Conservation (phyloP, 2,888 invertebrate genomes). For the Polyploca ridens region DNA sequence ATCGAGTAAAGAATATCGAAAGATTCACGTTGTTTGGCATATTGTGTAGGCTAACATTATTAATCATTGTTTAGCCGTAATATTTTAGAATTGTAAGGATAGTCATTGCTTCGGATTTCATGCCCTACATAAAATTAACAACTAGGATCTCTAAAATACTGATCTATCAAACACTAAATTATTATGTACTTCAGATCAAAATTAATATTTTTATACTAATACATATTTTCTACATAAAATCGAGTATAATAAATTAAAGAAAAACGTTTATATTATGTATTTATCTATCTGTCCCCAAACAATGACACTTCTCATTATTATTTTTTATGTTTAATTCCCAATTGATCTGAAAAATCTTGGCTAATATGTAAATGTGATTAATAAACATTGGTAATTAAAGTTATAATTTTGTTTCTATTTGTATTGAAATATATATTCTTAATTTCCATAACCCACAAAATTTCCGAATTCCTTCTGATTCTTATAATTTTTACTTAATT, state of each 20-base stretch:
- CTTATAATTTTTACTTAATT: not conserved
- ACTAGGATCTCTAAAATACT: constrained; percentile 31
- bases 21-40: constrained; percentile 23
- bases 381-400: constrained; percentile 36
- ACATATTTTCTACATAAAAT: constrained; percentile 3
- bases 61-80: constrained; percentile 23
- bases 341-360: constrained; percentile 26
- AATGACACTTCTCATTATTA: constrained; percentile 12
- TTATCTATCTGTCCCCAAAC: constrained; percentile 35
- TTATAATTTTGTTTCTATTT: constrained; percentile 35
- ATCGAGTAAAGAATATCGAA: constrained; percentile 24
- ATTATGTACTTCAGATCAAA: constrained; percentile 27
- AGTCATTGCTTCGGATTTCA: constrained; percentile 44
- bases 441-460: constrained; percentile 5
- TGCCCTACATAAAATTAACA: constrained; percentile 27
- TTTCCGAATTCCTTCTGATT: not conserved
- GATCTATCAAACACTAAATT: constrained; percentile 24
- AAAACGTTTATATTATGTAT: constrained; percentile 19
- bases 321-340: constrained; percentile 20
- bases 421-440: not conserved
- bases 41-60: constrained; percentile 22
- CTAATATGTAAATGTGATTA: constrained; percentile 35
- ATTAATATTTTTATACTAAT: constrained; percentile 32
- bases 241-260: not conserved
- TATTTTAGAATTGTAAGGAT: constrained; percentile 7